Evolutionary conservation across 2,888 invertebrate species (phyloP).

Genomic region (Trissoscelio sp.): DNA sequence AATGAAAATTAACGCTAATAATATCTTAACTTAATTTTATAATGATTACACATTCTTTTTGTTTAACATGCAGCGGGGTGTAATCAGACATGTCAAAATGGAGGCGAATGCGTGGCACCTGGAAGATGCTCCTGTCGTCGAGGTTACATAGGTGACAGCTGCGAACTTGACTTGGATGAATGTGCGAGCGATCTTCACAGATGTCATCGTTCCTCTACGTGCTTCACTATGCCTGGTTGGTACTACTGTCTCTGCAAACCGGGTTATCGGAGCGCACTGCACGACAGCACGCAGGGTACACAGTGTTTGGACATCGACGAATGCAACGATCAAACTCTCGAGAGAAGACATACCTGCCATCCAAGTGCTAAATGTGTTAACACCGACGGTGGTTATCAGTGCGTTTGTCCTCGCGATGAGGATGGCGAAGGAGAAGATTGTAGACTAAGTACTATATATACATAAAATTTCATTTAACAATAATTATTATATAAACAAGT

Average conservation of each 20-base stretch:
- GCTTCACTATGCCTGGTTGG: constrained; percentile 95
- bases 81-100: constrained; percentile 91
- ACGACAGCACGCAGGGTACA: constrained; percentile 85
- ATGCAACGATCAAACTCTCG: constrained; percentile 87
- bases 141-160: constrained; percentile 92
- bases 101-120: constrained; percentile 91
- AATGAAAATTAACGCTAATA: no score
- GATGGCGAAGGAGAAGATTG: constrained; percentile 84
- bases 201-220: constrained; percentile 90
- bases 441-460: constrained; percentile 86
- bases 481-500: background rate
- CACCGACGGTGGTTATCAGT: constrained; percentile 91
- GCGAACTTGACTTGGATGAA: constrained; percentile 95
- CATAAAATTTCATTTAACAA: background rate
- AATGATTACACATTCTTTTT: no score
- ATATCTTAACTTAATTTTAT: no score
- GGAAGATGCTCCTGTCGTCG: constrained; percentile 91
- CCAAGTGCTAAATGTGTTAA: constrained; percentile 91
- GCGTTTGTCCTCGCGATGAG: constrained; percentile 86
- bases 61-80: constrained; percentile 91
- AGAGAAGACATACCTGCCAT: constrained; percentile 90
- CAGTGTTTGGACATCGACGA: constrained; percentile 92
- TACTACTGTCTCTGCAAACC: constrained; percentile 94
- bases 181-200: constrained; percentile 89
- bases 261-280: constrained; percentile 88